Evolutionary conservation across 2,797 vertebrate genomes (phyloP).

Genomic region (Antrozous pallidus): DNA sequence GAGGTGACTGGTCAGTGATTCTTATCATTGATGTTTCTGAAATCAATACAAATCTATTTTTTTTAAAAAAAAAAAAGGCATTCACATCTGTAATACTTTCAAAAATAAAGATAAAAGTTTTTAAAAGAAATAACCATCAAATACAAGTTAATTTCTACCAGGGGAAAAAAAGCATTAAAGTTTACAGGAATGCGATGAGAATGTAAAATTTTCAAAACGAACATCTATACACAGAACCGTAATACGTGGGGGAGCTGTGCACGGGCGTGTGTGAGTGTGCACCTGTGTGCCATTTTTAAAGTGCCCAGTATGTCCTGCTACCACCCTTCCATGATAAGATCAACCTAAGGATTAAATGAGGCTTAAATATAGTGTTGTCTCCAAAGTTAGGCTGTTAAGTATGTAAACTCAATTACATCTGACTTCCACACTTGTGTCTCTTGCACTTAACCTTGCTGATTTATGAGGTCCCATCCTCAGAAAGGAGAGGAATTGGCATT

Average conservation of each 20-base stretch:
- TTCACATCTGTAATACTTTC: no score
- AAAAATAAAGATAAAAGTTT: no score
- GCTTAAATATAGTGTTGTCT: background rate
- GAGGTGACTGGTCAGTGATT: background rate
- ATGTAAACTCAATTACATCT: background rate
- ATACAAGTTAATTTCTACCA: no score
- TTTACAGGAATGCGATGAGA: background rate
- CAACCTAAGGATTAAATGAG: background rate
- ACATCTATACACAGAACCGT: background rate
- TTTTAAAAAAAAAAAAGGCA: background rate
- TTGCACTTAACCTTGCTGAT: constrained; percentile 12
- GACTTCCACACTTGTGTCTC: background rate
- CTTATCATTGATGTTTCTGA: background rate
- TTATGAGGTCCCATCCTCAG: background rate
- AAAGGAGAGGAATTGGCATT: background rate
- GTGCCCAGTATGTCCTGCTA: background rate
- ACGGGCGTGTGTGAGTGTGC: no score
- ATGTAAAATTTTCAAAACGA: background rate
- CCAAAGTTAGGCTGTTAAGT: background rate
- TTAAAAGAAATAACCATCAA: no score
- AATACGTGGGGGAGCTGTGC: background rate
- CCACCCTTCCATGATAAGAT: background rate
- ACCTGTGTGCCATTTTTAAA: background rate
- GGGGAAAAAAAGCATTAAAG: background rate
- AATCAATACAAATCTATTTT: background rate